Evolutionary conservation across 1,140 invertebrate genomes (phyloP), one percentile per base, ranked within the genome.

Genomic region (Ooceraea biroi): DNA sequence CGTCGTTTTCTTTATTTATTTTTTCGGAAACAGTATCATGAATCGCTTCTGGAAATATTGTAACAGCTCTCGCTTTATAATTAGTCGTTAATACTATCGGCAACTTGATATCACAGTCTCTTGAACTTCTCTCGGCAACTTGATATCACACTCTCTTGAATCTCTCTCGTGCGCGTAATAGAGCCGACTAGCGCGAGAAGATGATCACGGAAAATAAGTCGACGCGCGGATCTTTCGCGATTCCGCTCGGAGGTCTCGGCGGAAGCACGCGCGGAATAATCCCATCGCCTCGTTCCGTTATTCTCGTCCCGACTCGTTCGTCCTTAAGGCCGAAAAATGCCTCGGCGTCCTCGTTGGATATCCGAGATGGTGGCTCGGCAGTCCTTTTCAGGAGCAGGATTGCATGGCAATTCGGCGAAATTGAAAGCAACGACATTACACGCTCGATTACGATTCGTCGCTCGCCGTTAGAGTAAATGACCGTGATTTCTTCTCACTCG

Each of bases 391-490:
- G 17, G 48, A 19, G 8, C 7, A 22, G 22, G 76, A 80, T 71
- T 80, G 65, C 76, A 69, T 50, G 76, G 50, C 17, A 50, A 80
- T 80, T 80, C 52, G 76, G 63, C 50, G 65, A 80, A 80, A 80
- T 71, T 71, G 76, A 80, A 80, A 80, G 65, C 74, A 57, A 80
- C 76, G 50, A 36, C 19, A 69, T 80, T 80, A 80, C 76, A 71
- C 22, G 76, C 76, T 80, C 65, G 65, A 80, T 80, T 80, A 80
- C 76, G 76, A 36, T 36, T 36, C 73, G 58, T 63, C 44, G 73
- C 27, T 36, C 50, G 76, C 36, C n/a, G 50, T 78, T 78, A 68
- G 17, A 80, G 52, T 41, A 71, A 46, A 71, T 46, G 76, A 58
- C 50, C 55, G 52, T 36, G 55, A 71, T 80, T 80, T 80, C 36